phyloP scores from a whole-genome alignment of 2,888 invertebrate species.

The Abrostola triplasia region DNA sequence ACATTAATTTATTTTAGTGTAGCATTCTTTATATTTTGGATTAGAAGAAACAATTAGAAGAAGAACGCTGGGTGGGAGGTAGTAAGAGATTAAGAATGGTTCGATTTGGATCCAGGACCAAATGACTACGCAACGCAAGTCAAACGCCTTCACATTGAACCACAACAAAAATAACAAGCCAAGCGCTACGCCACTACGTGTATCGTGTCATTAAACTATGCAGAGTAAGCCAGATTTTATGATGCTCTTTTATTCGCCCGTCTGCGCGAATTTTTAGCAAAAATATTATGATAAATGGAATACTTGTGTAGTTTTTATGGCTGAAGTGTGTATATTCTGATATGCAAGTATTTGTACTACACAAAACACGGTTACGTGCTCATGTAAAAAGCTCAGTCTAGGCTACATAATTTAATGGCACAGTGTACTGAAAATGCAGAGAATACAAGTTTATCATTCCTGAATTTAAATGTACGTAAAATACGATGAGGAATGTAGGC shows the following conservation, averaged over 20 bases:
- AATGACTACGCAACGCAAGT: too few species aligned
- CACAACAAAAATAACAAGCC: not conserved
- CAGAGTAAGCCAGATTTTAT: not conserved
- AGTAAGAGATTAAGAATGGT: too few species aligned
- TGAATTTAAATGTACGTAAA: too few species aligned
- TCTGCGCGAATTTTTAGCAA: not conserved
- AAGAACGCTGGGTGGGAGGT: too few species aligned
- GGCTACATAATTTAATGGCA: conserved; percentile 1
- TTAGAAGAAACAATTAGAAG: too few species aligned
- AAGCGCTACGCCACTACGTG: not conserved
- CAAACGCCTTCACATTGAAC: too few species aligned
- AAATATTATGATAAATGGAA: conserved; percentile 23
- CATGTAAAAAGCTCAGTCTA: conserved; percentile 1
- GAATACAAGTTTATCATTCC: not conserved
- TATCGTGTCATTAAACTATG: not conserved
- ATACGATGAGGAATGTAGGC: too few species aligned
- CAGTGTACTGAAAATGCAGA: not conserved
- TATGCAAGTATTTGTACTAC: conserved; percentile 11
- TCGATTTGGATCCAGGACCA: too few species aligned
- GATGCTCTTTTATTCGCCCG: not conserved
- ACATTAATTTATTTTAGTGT: too few species aligned
- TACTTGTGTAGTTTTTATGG: conserved; percentile 22
- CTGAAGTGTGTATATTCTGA: conserved; percentile 11
- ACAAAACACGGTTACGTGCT: conserved; percentile 28
- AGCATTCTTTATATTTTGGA: too few species aligned